A percentile compares a stretch with the other conserved stretches of the same genome.
phyloP scores from a whole-genome alignment of 2,888 invertebrate species.

The Nomada ruficornis region DNA sequence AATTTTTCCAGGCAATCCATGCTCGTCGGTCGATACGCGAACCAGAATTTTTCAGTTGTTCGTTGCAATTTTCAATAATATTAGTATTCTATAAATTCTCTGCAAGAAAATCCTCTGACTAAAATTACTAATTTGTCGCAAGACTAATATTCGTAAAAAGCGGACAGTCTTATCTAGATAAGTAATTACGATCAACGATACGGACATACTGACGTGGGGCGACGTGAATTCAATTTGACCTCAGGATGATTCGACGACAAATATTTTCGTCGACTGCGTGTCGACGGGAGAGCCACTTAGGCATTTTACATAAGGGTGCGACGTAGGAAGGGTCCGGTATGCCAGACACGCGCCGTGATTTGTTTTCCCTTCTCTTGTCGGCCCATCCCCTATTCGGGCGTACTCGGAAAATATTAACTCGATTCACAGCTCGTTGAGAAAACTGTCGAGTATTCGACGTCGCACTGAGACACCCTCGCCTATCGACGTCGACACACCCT shows the following conservation, averaged over 20 bases:
- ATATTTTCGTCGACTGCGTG: conserved; percentile 77
- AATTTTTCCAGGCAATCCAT: conserved; percentile 42
- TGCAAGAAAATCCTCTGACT: too few species aligned
- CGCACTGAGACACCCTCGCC: conserved; percentile 20
- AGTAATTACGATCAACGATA: conserved; percentile 57
- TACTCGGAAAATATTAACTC: conserved; percentile 75
- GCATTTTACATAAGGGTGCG: conserved; percentile 82
- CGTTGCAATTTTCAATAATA: too few species aligned
- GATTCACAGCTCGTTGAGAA: conserved; percentile 61
- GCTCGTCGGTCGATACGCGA: conserved; percentile 35
- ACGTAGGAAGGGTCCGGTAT: conserved; percentile 81
- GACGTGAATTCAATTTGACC: conserved; percentile 73
- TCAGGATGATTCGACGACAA: conserved; percentile 75
- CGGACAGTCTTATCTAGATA: not conserved
- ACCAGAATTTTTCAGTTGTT: conserved; percentile 57
- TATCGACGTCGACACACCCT: conserved; percentile 11
- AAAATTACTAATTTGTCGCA: too few species aligned
- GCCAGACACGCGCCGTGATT: conserved; percentile 82
- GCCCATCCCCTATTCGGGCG: conserved; percentile 49
- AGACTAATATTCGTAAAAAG: too few species aligned
- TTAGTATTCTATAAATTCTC: too few species aligned
- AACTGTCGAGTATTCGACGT: conserved; percentile 34
- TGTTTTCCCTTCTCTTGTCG: conserved; percentile 76
- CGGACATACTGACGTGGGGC: conserved; percentile 11
- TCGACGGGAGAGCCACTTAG: conserved; percentile 76